These are phyloP conservation scores for Colostygia pectinataria DNA, from an alignment of 2,888 invertebrate species.

Conservation along the genomic window DNA sequence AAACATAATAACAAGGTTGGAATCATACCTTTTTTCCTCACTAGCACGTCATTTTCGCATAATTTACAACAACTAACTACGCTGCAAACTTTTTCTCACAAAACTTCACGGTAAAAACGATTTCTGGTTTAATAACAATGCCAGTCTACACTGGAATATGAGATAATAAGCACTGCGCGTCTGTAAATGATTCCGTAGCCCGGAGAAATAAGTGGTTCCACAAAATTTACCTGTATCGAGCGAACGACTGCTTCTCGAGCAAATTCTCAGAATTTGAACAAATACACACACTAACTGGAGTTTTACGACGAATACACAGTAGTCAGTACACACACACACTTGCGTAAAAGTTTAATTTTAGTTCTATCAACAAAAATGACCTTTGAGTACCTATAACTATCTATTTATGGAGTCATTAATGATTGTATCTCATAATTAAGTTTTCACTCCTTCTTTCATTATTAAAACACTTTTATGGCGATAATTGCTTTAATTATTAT, in stretches of 20 bases:
- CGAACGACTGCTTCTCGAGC: slow-evolving; percentile 44
- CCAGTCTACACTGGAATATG: background rate
- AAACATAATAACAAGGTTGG: background rate
- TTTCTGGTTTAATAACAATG: slow-evolving; percentile 15
- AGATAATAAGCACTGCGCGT: slow-evolving; percentile 15
- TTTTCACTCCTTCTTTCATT: slow-evolving; percentile 25
- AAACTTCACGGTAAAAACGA: slow-evolving; percentile 13
- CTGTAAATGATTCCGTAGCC: background rate
- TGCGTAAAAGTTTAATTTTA: slow-evolving; percentile 59
- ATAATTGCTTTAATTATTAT: slow-evolving; percentile 26
- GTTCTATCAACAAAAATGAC: slow-evolving; percentile 61
- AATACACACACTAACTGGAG: slow-evolving; percentile 52
- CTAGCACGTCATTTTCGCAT: slow-evolving; percentile 33
- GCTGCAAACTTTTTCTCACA: slow-evolving; percentile 12
- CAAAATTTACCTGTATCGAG: slow-evolving; percentile 62
- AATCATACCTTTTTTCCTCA: slow-evolving; percentile 15
- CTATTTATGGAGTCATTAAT: slow-evolving; percentile 10
- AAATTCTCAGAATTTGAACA: slow-evolving; percentile 72
- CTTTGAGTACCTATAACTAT: slow-evolving; percentile 32
- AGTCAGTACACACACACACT: slow-evolving; percentile 45
- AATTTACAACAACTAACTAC: slow-evolving; percentile 19
- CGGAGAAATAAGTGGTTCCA: slow-evolving; percentile 20
- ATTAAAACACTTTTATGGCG: slow-evolving; percentile 11
- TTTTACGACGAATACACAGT: too few relatives aligned
- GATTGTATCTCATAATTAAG: slow-evolving; percentile 7